These are phyloP conservation scores for Palloptera scutellata DNA, from an alignment of 2,888 invertebrate species.

Conservation along the genomic window DNA sequence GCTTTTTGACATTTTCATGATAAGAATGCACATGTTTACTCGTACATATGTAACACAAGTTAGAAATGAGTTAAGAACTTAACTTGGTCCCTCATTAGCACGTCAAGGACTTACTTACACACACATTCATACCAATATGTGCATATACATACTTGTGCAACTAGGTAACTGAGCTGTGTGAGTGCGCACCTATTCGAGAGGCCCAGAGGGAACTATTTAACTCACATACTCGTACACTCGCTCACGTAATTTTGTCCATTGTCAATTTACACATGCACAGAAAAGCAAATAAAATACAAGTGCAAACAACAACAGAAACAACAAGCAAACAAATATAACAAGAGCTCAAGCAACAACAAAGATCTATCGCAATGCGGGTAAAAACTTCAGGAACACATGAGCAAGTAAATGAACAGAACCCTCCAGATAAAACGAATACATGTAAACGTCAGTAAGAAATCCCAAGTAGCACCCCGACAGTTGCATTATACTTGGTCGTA, in stretches of 20 bases:
- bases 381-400: slow-evolving; percentile 27
- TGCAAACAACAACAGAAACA: slow-evolving; percentile 15
- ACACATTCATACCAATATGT: not conserved
- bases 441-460: too few relatives aligned
- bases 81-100: slow-evolving; percentile 24
- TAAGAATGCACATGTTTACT: not conserved
- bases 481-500: too few relatives aligned
- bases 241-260: slow-evolving; percentile 36
- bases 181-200: not conserved
- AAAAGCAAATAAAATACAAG: slow-evolving; percentile 8
- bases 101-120: slow-evolving; percentile 12
- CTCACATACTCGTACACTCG: slow-evolving; percentile 40
- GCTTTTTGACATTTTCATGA: too few relatives aligned
- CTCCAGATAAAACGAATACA: slow-evolving; percentile 1
- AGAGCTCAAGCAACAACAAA: not conserved
- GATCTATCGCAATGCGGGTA: slow-evolving; percentile 40
- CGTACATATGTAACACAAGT: not conserved
- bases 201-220: slow-evolving; percentile 59
- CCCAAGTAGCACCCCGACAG: too few relatives aligned
- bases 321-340: not conserved
- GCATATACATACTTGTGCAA: not conserved
- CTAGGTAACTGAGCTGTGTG: not conserved
- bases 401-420: slow-evolving; percentile 24
- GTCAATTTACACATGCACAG: slow-evolving; percentile 36
- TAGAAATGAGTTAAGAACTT: not conserved